Evolutionary conservation across 2,113 vertebrate species (phyloP), one percentile per base, ranked within the genome.

Genomic region (Petrocephalus zakoni): DNA sequence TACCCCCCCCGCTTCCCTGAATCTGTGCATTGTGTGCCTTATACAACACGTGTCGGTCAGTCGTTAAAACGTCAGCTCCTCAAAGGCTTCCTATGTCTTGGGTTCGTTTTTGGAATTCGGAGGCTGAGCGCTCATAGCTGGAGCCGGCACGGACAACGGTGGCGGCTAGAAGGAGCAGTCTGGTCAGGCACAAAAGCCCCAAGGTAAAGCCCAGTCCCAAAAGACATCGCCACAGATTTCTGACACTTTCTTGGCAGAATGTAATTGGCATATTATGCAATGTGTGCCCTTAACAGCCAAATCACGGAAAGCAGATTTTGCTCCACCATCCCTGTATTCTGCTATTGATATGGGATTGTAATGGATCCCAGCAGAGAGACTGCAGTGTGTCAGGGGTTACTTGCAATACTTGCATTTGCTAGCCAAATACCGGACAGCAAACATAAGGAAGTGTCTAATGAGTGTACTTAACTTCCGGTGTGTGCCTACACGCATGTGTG

Each of bases 1-100:
- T 94, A 94, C 93, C 96, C 93, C 94, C 94, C 93, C 95, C 95
- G 96, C 97, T 97, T 97, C 97, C 96, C 97, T 95, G 95, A 97
- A 98, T 98, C 96, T 97, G 97, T 98, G 97, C 97, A 97, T 98
- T 96, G 97, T 98, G 98, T 99, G 98, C 97, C 97, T 99, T 99
- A 99, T 97, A 96, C 96, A 97, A 93, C 93, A 94, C 95, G 95
- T 95, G 93, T 95, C 94, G 95, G 51, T 93, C 95, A 95, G 89
- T 94, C 49, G 25, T 34, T 68, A 68, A 78, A 81, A 42, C 95
- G 96, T 95, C 95, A 95, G 21, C 61, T 68, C 42, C 58, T 64
- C 25, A 72, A 94, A 88, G 92, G 89, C 90, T 96, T 96, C 93
- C 94, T 42, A 7, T 49, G 46, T 78, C 94, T 95, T 97, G 94